Base-by-base conservation (phyloP, 2,797 vertebrate species). In the Tarsius wallacei region DNA sequence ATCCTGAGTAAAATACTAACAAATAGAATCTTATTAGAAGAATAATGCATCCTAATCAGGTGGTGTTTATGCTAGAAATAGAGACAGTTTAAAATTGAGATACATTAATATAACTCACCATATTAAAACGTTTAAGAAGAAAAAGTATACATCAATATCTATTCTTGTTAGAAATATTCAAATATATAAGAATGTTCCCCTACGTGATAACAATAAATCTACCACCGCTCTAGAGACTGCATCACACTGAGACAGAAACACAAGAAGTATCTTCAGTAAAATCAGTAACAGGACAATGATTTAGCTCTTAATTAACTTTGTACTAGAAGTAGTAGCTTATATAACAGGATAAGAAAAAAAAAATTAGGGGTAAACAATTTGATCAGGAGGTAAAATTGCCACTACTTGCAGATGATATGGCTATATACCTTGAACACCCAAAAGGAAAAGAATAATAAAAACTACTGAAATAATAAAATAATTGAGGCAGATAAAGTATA, bases 61-160 rank as follows among this genome's bases (percentile, higher is more conserved):
- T 70, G 10, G 73, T 24, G 7, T 53, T 68, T 61, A 90, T 91
- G 51, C 3, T n/a, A 73, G 28, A 22, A 82, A 97, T 28, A 93
- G 55, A 74, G 36, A 84, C 24, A 57, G 66, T n/a, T 92, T 55
- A 85, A 26, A 59, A 33, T 57, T 13, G 49, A 92, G 57, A 76
- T 7, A 36, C 12, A 61, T 82, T 81, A 33, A 55, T 64, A 49
- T 74, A 68, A 71, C 88, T 85, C 42, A 66, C 22, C 49, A 76
- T 57, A 81, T 64, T 57, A 87, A 70, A 83, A 78, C 49, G 12
- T 71, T 91, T 88, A 87, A 91, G 33, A 81, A 87, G 17, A 33
- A 87, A 94, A 94, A 95, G n/a, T 26, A 33, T 55, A 96, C 71
- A 85, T 77, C 51, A 88, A 89, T 9, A 93, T 42, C 66, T 85